phyloP scores from a whole-genome alignment of 2,888 invertebrate species.

The Synergus japonicus region DNA sequence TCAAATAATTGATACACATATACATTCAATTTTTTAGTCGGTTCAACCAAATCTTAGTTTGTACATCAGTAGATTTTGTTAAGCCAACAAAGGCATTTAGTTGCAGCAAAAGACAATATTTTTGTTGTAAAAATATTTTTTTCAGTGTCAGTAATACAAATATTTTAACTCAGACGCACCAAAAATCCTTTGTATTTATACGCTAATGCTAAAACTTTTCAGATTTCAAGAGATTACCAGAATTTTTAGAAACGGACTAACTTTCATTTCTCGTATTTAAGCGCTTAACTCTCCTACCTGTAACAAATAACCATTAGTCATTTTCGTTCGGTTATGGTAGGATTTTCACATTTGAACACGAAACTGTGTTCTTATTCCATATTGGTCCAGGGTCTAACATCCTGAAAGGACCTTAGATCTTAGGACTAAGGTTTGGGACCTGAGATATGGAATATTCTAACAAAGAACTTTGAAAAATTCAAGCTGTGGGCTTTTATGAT shows the following conservation, averaged over 20 bases:
- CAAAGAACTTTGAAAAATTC: not conserved
- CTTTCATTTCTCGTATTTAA: not conserved
- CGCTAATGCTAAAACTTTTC: not conserved
- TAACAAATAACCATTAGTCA: not conserved
- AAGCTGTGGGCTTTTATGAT: not conserved
- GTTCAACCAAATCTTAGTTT: too few species aligned
- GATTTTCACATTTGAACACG: not conserved
- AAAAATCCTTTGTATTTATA: not conserved
- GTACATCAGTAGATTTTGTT: too few species aligned
- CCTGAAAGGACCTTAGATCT: not conserved
- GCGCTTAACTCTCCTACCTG: not conserved
- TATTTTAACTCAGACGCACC: not conserved
- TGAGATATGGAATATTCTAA: not conserved
- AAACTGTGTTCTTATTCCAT: not conserved
- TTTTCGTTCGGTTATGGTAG: not conserved
- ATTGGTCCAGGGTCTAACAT: not conserved
- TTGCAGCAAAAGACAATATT: too few species aligned
- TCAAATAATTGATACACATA: not conserved
- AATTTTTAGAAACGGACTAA: not conserved
- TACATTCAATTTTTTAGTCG: too few species aligned
- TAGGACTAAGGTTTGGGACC: not conserved
- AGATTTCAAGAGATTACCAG: not conserved
- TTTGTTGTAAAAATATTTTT: too few species aligned
- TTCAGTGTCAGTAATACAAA: too few species aligned
- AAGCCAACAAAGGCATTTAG: too few species aligned